These are phyloP conservation scores for Bilobella aurantiaca DNA, from an alignment of 1,140 invertebrate genomes.

Conservation along the genomic window DNA sequence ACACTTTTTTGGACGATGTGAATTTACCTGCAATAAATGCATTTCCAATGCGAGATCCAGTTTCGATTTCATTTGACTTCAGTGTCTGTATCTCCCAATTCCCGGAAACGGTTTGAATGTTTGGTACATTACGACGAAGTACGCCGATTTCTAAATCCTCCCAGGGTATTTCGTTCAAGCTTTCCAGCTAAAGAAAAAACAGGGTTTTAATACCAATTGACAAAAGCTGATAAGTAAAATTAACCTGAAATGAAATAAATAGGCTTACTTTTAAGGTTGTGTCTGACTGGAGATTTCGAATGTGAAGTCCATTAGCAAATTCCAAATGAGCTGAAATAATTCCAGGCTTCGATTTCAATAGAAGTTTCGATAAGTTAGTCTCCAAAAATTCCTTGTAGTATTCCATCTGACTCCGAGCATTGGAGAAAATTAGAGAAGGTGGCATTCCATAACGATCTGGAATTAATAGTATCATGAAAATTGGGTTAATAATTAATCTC, in stretches of 20 bases:
- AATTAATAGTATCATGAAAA: background rate
- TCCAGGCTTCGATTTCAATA: constrained; percentile 8
- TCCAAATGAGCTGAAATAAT: constrained; percentile 13
- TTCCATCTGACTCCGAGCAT: background rate
- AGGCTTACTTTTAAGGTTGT: too few species aligned
- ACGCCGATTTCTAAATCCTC: background rate
- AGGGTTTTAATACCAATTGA: background rate
- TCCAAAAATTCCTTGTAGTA: background rate
- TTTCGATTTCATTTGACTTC: background rate
- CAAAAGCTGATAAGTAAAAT: background rate
- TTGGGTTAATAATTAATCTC: background rate
- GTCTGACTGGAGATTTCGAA: background rate
- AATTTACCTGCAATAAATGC: background rate
- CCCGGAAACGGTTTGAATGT: constrained; percentile 6
- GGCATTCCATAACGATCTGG: background rate
- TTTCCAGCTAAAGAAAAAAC: background rate
- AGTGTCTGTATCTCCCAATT: constrained; percentile 8
- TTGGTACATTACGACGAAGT: background rate
- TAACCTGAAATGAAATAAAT: background rate
- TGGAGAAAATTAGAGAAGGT: background rate
- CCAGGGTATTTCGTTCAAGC: background rate
- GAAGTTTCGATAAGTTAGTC: background rate
- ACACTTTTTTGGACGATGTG: too few species aligned
- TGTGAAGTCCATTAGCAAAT: background rate
- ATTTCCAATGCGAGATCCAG: background rate